phyloP scores from a whole-genome alignment of 2,888 invertebrate species.

The Crioceris asparagi region DNA sequence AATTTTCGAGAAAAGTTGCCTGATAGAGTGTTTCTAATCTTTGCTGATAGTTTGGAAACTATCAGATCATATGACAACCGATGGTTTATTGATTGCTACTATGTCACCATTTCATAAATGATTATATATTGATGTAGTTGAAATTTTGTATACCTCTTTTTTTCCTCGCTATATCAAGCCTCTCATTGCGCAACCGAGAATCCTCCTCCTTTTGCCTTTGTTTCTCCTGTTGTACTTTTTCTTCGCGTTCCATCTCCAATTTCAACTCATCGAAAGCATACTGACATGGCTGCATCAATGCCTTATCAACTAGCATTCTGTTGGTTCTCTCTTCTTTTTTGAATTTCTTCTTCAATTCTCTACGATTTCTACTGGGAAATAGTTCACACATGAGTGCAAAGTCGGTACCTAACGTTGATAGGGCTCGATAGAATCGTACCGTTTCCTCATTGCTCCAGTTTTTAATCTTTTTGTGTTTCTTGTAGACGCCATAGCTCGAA shows the following conservation, averaged over 20 bases:
- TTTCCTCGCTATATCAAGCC: conserved; percentile 8
- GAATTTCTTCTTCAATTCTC: conserved; percentile 84
- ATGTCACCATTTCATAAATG: too few relatives aligned
- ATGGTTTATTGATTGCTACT: too few relatives aligned
- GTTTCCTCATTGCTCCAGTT: conserved; percentile 75
- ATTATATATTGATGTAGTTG: too few relatives aligned
- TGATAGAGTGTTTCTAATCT: too few relatives aligned
- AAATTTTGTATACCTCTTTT: conserved; percentile 13
- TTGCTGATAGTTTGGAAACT: too few relatives aligned
- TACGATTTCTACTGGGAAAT: conserved; percentile 65
- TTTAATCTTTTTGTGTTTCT: conserved; percentile 53
- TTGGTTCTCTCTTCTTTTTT: conserved; percentile 82
- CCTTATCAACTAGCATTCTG: conserved; percentile 61
- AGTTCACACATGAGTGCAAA: conserved; percentile 79
- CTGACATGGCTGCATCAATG: conserved; percentile 54
- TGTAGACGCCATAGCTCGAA: conserved; percentile 51
- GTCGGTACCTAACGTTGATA: conserved; percentile 75
- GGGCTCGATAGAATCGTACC: conserved; percentile 79
- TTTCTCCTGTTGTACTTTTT: conserved; percentile 33
- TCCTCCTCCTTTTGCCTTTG: conserved; percentile 20
- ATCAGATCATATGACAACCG: too few relatives aligned
- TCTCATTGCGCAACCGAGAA: conserved; percentile 13
- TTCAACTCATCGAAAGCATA: conserved; percentile 57
- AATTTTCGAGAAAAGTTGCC: too few relatives aligned
- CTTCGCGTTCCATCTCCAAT: conserved; percentile 43